Base-by-base conservation (phyloP, 2,888 invertebrate species). In the Trilocha varians region DNA sequence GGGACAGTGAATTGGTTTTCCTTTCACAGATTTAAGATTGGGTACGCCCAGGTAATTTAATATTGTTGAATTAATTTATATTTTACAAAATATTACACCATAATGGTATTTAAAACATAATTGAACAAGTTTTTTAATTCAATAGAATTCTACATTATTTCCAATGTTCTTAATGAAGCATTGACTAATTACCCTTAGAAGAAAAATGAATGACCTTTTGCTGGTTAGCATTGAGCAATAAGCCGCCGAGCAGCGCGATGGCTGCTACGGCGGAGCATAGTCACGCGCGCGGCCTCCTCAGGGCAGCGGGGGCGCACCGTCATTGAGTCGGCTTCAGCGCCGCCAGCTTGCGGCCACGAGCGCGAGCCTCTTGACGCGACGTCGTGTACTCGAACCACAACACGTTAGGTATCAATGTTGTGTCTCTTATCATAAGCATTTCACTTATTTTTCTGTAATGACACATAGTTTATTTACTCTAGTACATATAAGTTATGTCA, bases 361-460 rank as follows among this genome's bases (percentile, higher is more conserved):
- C 91, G 51, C 93, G 89, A 25, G 93, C 91, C 70, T 96, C 96
- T 59, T 93, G 92, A 50, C 95, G 87, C 41, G 93, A 92, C 51
- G 93, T 93, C 16, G 95, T 95, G 72, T 97, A 97, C 72, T 97
- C 96, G 71, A 97, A 97, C 95, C 96, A 96, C 52, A 96, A 73
- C 13, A 97, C 93, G 73, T 97, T 96, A 16, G 96, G 96, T 70
- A 97, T 97, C 44, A 96, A 79, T 1, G 96, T 95, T 33, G 95
- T 95, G 69, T 97, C 97, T 49, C 96, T 88, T 47, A 97, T 82
- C 82, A 97, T 89, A 47, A 96, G 79, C 73, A 94, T 91, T 80
- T 97, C 96, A 44, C 94, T 93, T 53, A 94, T 78, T 79, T 91
- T 93, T 90, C 96, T 96, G 85, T 17, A 88, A 86, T 46, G n/a